phyloP scores from a whole-genome alignment of 2,797 vertebrate genomes.

The Gymnothorax reevesii region DNA sequence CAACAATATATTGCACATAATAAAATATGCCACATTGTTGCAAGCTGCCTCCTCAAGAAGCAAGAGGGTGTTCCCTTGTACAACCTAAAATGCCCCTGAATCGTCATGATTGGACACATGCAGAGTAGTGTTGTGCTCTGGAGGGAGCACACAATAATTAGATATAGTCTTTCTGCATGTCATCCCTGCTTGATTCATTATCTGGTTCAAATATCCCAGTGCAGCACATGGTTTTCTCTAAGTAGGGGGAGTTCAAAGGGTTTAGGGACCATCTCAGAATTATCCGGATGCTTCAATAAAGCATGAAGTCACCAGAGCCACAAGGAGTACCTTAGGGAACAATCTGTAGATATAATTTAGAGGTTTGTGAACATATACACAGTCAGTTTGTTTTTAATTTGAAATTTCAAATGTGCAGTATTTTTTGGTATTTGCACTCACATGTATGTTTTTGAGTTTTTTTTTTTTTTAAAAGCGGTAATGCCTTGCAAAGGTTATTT shows the following conservation, averaged over 20 bases:
- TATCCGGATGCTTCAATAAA: not conserved
- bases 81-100: not conserved
- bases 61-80: not conserved
- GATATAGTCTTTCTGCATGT: conserved; percentile 29
- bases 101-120: conserved; percentile 21
- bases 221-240: not conserved
- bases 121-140: conserved; percentile 11
- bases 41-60: not conserved
- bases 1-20: not conserved
- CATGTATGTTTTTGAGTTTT: too few species aligned
- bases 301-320: not conserved
- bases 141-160: conserved; percentile 28
- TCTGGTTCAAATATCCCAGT: conserved; percentile 29
- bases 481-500: not conserved
- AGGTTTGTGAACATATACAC: not conserved
- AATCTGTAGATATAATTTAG: not conserved
- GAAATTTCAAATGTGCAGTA: not conserved
- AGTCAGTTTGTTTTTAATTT: too few species aligned
- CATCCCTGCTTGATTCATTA: conserved; percentile 32
- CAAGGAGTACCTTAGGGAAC: not conserved
- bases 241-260: not conserved
- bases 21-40: not conserved
- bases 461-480: too few species aligned
- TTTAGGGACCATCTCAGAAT: not conserved
- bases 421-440: not conserved